Base-by-base conservation (phyloP, 2,797 vertebrate species). In the Pristis pectinata region DNA sequence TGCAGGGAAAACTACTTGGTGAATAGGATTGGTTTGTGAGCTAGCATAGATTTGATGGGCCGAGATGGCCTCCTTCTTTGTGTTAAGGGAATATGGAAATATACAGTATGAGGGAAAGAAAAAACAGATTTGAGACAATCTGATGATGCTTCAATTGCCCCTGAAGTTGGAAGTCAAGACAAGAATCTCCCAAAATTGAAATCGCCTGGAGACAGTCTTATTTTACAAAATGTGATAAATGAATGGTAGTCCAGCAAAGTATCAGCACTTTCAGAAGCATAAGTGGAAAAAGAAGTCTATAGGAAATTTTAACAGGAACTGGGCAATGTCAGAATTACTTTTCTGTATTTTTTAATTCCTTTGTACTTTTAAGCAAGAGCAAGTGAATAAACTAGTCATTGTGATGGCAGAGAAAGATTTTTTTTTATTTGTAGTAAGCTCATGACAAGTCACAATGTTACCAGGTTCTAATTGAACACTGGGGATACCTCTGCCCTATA, bases 401-500 rank as follows among this genome's bases (percentile, higher is more conserved):
- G 3, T 91, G 27, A 37, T 64, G 22, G 34, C 34, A 91, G 17
- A 37, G 87, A 91, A 91, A 64, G n/a, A 41, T 91, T 64, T 64
- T 91, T 91, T 64, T 91, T 91, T 91, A 67, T 67, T 67, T n/a
- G n/a, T 91, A 61, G n/a, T 41, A 91, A 37, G 87, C n/a, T 19
- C 19, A 59, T 91, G 56, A 61, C 56, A 89, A 34, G 59, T 64
- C 61, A 59, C 56, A n/a, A 61, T n/a, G 85, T 61, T 91, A 24
- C n/a, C 91, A 59, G 37, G 34, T 64, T 61, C 85, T 91, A 64
- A 91, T 41, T 91, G 59, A 41, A 61, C 61, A 91, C n/a, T 9
- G n/a, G 19, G 34, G 30, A 10, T 67, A 9, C 27, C 41, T 67
- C 87, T 41, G 59, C 2, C 61, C 7, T 91, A 67, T n/a, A 91